Percentiles rank a stretch among this genome's conserved stretches.
Conservation (phyloP, 2,113 vertebrate genomes). For the Arvicanthis niloticus region DNA sequence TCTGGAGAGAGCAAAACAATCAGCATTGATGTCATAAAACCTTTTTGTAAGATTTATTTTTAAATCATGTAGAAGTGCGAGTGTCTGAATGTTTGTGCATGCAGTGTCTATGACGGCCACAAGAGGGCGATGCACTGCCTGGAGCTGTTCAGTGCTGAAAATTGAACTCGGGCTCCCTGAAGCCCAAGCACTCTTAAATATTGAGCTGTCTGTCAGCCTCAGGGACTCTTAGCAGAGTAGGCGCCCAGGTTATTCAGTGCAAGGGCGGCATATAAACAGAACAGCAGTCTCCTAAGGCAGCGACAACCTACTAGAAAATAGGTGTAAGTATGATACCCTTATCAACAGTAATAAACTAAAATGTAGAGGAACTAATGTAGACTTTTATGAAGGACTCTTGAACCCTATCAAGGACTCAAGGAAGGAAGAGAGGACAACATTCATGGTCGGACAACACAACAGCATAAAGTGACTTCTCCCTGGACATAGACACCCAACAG, state of each 20-base stretch:
- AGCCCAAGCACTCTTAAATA: not conserved
- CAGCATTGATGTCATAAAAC: not conserved
- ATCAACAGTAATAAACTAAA: not conserved
- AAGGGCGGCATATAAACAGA: not conserved
- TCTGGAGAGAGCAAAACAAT: not conserved
- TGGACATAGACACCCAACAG: not conserved
- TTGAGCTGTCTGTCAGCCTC: not conserved
- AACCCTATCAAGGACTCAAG: not conserved
- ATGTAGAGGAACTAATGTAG: not conserved
- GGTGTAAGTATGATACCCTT: not conserved
- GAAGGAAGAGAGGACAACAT: not conserved
- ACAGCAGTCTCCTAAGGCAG: not conserved
- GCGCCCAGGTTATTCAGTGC: not conserved
- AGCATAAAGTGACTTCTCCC: not conserved
- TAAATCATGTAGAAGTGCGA: not conserved
- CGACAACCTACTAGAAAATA: not conserved
- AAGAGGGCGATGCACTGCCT: not conserved
- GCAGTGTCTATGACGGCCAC: not conserved
- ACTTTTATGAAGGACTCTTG: not conserved
- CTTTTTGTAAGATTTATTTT: not conserved
- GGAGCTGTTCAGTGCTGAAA: not conserved
- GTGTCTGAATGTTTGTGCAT: not conserved
- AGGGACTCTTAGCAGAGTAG: not conserved
- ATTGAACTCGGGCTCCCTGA: not conserved
- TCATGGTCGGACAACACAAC: not conserved